Evolutionary conservation across 37 sponge, comb jelly and placozoan species (phyloP).

Genomic region (Agelas oroides): DNA sequence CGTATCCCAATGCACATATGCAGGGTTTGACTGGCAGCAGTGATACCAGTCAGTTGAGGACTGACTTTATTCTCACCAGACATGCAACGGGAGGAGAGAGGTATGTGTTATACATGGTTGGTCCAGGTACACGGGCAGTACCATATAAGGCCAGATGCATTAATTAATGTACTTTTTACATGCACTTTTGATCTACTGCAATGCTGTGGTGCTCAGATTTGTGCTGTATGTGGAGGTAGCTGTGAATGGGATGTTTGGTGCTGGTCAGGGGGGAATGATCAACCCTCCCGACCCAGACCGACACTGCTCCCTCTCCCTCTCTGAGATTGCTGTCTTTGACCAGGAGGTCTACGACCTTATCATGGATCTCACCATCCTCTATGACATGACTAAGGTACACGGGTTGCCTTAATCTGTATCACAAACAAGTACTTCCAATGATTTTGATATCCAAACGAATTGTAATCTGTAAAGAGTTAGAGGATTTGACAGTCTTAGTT

Average conservation of each 20-base stretch:
- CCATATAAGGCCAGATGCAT: too few relatives aligned
- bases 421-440: not conserved
- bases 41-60: conserved; percentile 39
- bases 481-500: too few relatives aligned
- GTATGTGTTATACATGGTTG: not conserved
- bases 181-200: not conserved
- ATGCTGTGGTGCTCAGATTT: conserved; percentile 8
- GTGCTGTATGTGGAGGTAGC: conserved; percentile 58
- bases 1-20: not conserved
- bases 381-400: conserved; percentile 54
- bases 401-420: not conserved
- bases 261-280: conserved; percentile 74
- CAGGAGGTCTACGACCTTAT: conserved; percentile 39
- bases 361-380: conserved; percentile 68
- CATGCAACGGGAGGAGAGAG: conserved; percentile 44
- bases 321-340: conserved; percentile 57
- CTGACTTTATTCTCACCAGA: conserved; percentile 54
- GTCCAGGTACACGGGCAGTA: too few relatives aligned
- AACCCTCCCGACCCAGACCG: conserved; percentile 77
- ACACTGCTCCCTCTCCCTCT: conserved; percentile 53
- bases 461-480: too few relatives aligned
- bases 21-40: conserved; percentile 61
- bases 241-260: conserved; percentile 77
- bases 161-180: too few relatives aligned
- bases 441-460: not conserved